These are phyloP conservation scores for Merops nubicus DNA, from an alignment of 2,113 vertebrate genomes.

Conservation along the genomic window DNA sequence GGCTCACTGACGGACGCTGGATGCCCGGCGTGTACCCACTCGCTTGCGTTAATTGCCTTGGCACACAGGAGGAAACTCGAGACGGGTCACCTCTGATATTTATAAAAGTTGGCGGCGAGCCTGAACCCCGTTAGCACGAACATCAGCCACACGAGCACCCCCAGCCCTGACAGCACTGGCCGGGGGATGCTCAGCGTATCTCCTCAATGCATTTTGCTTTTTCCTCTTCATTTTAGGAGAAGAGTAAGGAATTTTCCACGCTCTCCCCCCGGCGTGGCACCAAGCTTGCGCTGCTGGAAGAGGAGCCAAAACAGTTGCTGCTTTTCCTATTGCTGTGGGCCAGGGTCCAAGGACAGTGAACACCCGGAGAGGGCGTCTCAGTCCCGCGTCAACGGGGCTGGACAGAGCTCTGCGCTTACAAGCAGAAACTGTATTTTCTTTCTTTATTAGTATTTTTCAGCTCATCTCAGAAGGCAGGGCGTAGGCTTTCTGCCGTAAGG, in stretches of 20 bases:
- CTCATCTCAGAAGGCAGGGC: neutral
- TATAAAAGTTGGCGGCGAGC: constrained; percentile 45
- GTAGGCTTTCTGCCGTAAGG: neutral
- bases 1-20: neutral
- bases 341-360: neutral
- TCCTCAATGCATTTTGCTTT: fast-evolving
- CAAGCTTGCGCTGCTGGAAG: neutral
- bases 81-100: constrained; percentile 78
- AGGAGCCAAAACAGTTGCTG: constrained; percentile 46
- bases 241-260: constrained; percentile 14
- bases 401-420: fast-evolving
- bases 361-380: neutral
- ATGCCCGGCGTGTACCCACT: neutral
- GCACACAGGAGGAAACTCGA: constrained; percentile 53
- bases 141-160: neutral
- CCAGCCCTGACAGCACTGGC: neutral
- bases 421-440: neutral
- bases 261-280: neutral
- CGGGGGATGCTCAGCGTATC: neutral
- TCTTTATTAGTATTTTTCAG: neutral
- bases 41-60: constrained; percentile 37
- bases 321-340: neutral
- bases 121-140: neutral
- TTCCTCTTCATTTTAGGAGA: neutral
- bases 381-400: neutral